These are phyloP conservation scores for Neolamprologus sp. DNA, from an alignment of 2,113 vertebrate species.

Conservation along the genomic window DNA sequence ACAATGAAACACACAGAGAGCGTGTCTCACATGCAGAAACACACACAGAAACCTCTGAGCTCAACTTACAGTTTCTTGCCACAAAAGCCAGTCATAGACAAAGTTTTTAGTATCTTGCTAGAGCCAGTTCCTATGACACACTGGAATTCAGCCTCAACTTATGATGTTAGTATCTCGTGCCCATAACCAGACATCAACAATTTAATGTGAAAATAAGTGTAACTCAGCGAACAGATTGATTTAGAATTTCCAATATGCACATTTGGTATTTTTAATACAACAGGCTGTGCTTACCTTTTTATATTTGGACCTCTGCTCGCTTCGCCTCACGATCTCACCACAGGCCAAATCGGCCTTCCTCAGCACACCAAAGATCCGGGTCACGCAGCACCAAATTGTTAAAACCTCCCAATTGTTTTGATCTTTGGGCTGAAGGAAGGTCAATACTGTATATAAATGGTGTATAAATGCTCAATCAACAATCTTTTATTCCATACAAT, in stretches of 20 bases:
- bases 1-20: not conserved
- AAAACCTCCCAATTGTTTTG: no score
- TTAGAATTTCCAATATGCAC: accelerated
- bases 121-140: not conserved
- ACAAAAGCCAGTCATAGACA: not conserved
- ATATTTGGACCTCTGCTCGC: not conserved
- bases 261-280: no score
- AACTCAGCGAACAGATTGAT: no score
- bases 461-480: no score
- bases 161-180: accelerated
- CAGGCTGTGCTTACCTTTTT: no score
- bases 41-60: not conserved
- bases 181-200: accelerated
- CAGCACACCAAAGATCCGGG: no score
- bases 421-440: no score
- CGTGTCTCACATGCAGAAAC: accelerated
- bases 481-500: no score
- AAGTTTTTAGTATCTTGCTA: not conserved
- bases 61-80: not conserved
- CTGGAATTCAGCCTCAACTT: not conserved
- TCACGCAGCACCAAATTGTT: no score
- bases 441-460: no score
- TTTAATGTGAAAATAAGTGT: no score
- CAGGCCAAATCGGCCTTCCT: no score
- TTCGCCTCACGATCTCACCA: not conserved